Percentiles rank a stretch among this genome's conserved stretches.
Conservation (phyloP, 2,113 vertebrate species). For the Fulica atra region DNA sequence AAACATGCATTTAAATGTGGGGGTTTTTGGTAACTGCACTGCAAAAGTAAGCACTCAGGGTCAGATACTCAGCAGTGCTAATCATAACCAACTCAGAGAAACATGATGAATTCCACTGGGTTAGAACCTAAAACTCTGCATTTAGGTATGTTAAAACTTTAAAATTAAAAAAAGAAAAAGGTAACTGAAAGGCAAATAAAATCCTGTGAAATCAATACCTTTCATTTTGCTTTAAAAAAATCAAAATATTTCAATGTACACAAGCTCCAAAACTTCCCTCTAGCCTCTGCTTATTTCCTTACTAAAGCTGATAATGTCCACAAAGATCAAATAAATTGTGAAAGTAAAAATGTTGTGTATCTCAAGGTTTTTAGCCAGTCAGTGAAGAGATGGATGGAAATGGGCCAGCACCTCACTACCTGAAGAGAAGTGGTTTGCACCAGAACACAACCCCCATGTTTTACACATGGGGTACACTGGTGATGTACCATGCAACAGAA, state of each 20-base stretch:
- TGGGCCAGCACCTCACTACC: background rate
- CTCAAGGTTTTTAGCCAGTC: background rate
- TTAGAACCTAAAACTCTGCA: background rate
- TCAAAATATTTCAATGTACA: background rate
- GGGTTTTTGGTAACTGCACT: background rate
- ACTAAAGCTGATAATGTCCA: background rate
- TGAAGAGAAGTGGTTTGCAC: background rate
- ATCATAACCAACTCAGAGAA: background rate
- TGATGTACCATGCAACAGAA: rapidly evolving
- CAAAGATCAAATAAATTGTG: background rate
- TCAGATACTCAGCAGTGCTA: background rate
- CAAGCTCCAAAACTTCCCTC: background rate
- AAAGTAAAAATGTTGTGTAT: background rate
- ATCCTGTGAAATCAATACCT: background rate
- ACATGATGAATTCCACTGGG: background rate
- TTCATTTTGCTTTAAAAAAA: background rate
- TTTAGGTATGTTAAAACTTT: background rate
- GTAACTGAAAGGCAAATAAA: background rate
- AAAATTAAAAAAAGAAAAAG: background rate
- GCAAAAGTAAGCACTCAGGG: background rate
- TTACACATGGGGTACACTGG: background rate
- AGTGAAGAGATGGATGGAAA: background rate
- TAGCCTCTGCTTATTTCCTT: background rate
- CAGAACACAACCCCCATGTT: background rate
- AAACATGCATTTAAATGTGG: background rate